These are phyloP conservation scores for Pteronura brasiliensis DNA, from an alignment of 2,113 vertebrate genomes.

Conservation along the genomic window DNA sequence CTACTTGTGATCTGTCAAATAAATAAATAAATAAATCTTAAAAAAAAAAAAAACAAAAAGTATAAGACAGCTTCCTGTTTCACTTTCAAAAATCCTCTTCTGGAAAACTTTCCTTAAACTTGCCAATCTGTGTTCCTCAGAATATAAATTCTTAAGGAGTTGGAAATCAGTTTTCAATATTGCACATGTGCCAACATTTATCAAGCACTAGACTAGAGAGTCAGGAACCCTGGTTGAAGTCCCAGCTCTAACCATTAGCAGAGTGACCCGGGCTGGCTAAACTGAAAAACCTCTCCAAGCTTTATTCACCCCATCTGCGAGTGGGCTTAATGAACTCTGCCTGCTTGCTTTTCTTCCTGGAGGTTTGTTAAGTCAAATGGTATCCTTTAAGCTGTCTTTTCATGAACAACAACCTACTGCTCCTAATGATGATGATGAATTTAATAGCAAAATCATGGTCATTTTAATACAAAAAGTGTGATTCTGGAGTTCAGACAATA, in stretches of 20 bases:
- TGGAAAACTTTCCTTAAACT: neutral
- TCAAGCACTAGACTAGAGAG: neutral
- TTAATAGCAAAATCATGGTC: neutral
- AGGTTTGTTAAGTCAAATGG: fast-evolving
- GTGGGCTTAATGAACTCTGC: neutral
- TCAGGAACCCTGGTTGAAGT: neutral
- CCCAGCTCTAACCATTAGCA: neutral
- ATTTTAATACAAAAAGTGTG: neutral
- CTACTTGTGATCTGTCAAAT: too few species aligned
- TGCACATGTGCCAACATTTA: too few species aligned
- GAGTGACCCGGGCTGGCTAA: neutral
- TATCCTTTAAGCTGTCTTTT: neutral
- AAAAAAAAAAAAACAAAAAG: too few species aligned
- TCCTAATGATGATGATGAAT: neutral
- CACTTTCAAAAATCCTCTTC: neutral
- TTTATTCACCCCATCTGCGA: neutral
- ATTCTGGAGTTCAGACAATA: neutral
- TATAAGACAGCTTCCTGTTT: neutral
- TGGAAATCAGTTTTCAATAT: neutral
- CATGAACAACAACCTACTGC: neutral
- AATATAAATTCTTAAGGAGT: neutral
- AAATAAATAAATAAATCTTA: too few species aligned
- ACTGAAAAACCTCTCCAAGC: neutral
- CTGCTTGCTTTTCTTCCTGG: neutral
- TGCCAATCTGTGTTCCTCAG: neutral